Evolutionary conservation across 2,888 invertebrate species (phyloP).

Genomic region (Pardosa pseudoannulata): DNA sequence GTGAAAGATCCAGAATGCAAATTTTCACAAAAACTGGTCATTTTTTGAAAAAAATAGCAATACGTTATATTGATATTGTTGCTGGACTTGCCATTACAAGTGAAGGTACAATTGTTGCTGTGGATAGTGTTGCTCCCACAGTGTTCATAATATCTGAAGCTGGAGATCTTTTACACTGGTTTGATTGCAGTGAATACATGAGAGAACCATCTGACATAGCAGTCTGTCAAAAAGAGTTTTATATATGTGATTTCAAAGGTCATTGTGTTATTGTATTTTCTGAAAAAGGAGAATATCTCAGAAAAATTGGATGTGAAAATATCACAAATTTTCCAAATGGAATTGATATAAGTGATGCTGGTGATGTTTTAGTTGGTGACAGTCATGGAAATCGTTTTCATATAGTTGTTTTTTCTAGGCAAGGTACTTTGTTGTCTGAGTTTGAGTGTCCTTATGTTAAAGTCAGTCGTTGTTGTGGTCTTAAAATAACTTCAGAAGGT

Average conservation of each 20-base stretch:
- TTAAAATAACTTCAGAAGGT: conserved; percentile 97
- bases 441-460: conserved; percentile 98
- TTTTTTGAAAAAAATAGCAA: conserved; percentile 95
- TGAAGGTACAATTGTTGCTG: conserved; percentile 95
- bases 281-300: conserved; percentile 92
- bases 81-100: conserved; percentile 95
- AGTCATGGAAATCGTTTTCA: conserved; percentile 98
- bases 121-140: conserved; percentile 97
- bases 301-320: conserved; percentile 95
- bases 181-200: conserved; percentile 98
- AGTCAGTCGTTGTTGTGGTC: conserved; percentile 97
- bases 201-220: conserved; percentile 98
- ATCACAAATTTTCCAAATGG: conserved; percentile 98
- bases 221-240: conserved; percentile 87
- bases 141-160: conserved; percentile 95
- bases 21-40: conserved; percentile 97
- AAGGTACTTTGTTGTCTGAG: conserved; percentile 77
- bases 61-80: conserved; percentile 83
- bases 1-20: conserved; percentile 97
- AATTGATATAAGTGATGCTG: conserved; percentile 97
- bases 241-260: conserved; percentile 98
- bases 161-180: conserved; percentile 95
- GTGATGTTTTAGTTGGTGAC: conserved; percentile 96
- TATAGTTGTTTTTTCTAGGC: conserved; percentile 94
- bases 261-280: conserved; percentile 98